Base-by-base conservation (phyloP, 1,140 invertebrate genomes). In the Heliconius hewitsoni region DNA sequence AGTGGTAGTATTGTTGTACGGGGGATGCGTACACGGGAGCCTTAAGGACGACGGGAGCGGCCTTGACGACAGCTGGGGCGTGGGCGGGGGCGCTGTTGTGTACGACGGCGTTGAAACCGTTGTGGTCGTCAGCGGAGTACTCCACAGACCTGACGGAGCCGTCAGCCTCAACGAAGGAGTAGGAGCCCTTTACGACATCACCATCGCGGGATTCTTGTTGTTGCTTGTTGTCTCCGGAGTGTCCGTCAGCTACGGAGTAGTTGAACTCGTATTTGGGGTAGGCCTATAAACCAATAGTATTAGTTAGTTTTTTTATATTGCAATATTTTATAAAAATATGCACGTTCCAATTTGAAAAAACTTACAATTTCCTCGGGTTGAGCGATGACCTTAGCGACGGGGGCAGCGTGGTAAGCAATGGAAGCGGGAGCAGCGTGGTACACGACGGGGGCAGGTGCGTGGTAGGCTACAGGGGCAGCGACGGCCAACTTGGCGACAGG, bases 41-140 rank as follows among this genome's bases (percentile, higher is more conserved):
- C 80, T 87, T 85, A 81, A 86, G 71, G 60, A 86, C 78, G 57
- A 82, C 73, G 77, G 88, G 86, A 2, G 88, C 86, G 73, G 85
- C 83, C 82, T 86, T 85, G 81, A 85, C 71, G 73, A 83, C 27
- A 37, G 83, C 84, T 71, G 86, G 87, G 3, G 86, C 87, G 78
- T 84, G 81, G 42, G 83, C 86, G 78, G 95, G 95, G 18, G 95
- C 95, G 75, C 93, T 94, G 92, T 95, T 95, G 85, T 95, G 94
- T 50, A 82, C 81, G 9, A 82, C 76, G 50, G 81, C 81, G 76
- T 82, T 82, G 81, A 82, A 82, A 50, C 81, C 81, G 78, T 42
- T 80, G 81, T 82, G 78, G 50, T 74, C 81, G 79, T 37, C 34
- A 37, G 34, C 34, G 34, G 34, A 37, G 34, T 37, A 37, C 6